Base-by-base conservation (phyloP, 1,140 invertebrate species). In the Leptopilina clavipes region DNA sequence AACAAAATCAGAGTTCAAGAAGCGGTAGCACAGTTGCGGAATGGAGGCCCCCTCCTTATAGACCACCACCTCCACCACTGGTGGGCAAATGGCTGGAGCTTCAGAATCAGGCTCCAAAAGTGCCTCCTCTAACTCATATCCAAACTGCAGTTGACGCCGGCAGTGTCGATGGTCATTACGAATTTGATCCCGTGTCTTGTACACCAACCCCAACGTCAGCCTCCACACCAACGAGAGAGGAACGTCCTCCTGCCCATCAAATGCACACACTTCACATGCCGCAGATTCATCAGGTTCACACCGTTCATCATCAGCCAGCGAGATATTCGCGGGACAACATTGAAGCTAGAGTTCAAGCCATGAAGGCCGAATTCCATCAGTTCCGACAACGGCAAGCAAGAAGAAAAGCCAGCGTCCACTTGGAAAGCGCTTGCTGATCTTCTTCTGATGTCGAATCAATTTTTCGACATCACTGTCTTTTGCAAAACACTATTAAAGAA, bases 311-410 rank as follows among this genome's bases (percentile, higher is more conserved):
- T 86, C 87, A 89, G 76, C 82, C 86, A 80, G 83, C 77, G 75
- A 83, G 89, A 76, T 90, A 87, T 82, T 87, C 87, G 76, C 83
- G 89, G 77, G 94, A 96, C 82, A 96, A 96, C 87, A 96, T 97
- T 80, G 96, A 97, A 85, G 96, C 96, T 3, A 92, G 97, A 71
- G 96, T 98, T 73, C 95, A 97, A 81, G 96, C 96, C 40, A 97
- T 98, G 95, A 97, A 98, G 83, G 96, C 98, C 87, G 97, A 98
- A 89, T 99, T 98, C 89, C 94, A 97, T 86, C 95, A 97, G 86
- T 98, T 97, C 90, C 93, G 97, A 73, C 94, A 96, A 84, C 92
- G 96, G 48, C 97, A 98, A 88, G 96, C 96, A 59, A 92, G 94
- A 87, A 90, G 94, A 70, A 89, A 93, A 77, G 91, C 93, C 81